Conservation (phyloP, 2,797 vertebrate species). For the Garrulus glandarius region DNA sequence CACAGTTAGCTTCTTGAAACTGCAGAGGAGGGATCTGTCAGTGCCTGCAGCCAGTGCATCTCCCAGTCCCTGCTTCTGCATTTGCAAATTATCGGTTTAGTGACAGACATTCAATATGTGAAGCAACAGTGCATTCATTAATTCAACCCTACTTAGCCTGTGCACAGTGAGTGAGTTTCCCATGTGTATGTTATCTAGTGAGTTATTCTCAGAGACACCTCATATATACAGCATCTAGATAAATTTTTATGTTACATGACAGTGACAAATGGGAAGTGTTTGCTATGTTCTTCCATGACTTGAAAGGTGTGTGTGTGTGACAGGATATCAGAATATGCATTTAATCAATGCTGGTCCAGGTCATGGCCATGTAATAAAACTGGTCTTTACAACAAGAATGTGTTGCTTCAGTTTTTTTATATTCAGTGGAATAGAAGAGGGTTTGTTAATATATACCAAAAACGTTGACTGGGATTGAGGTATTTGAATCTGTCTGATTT, state of each 20-base stretch:
- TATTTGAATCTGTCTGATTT: background rate
- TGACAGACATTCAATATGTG: conserved; percentile 6
- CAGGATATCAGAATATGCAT: background rate
- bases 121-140: conserved; percentile 18
- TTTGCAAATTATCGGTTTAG: background rate
- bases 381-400: background rate
- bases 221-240: background rate
- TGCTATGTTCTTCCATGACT: background rate
- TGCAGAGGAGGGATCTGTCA: background rate
- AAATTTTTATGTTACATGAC: background rate
- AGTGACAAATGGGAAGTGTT: background rate
- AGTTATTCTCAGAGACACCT: background rate
- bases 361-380: background rate
- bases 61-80: background rate
- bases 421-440: background rate
- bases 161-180: background rate
- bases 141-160: background rate
- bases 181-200: background rate
- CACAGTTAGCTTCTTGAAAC: background rate
- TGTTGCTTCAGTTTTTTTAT: background rate
- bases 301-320: background rate
- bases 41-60: background rate
- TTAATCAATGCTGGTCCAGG: background rate
- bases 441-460: background rate
- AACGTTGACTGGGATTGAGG: background rate